A percentile compares a stretch with the other conserved stretches of the same genome.
Evolutionary conservation across 2,888 invertebrate species (phyloP).

Genomic region (Volucella bombylans): DNA sequence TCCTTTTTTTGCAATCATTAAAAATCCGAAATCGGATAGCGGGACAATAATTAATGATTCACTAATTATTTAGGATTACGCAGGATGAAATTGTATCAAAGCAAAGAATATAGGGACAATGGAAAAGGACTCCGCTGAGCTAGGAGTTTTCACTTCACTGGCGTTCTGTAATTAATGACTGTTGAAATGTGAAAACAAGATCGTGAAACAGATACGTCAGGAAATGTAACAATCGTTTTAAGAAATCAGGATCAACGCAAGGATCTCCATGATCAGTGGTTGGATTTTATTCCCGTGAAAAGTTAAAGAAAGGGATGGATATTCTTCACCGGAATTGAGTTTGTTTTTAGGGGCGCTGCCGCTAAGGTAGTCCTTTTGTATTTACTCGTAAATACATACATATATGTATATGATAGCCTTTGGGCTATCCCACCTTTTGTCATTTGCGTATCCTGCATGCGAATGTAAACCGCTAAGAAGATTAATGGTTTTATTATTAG

Average conservation of each 20-base stretch:
- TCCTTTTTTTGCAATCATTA: slow-evolving; percentile 51
- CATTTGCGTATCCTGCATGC: slow-evolving; percentile 6
- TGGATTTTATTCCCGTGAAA: slow-evolving; percentile 33
- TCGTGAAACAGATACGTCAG: slow-evolving; percentile 73
- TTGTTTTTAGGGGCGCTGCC: slow-evolving; percentile 32
- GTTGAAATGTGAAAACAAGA: slow-evolving; percentile 72
- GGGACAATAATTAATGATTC: slow-evolving; percentile 76
- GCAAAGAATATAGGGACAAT: background rate
- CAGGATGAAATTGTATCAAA: slow-evolving; percentile 69
- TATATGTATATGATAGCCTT: background rate
- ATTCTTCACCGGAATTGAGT: slow-evolving; percentile 3
- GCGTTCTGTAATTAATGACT: slow-evolving; percentile 75
- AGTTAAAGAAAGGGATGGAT: slow-evolving; percentile 14
- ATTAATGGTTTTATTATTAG: slow-evolving; percentile 77
- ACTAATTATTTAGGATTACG: slow-evolving; percentile 77
- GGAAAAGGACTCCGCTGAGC: slow-evolving; percentile 37
- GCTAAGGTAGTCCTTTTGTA: background rate
- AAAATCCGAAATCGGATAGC: slow-evolving; percentile 74
- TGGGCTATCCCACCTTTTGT: slow-evolving; percentile 16
- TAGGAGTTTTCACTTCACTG: slow-evolving; percentile 56
- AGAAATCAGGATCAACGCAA: slow-evolving; percentile 54
- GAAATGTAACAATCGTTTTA: slow-evolving; percentile 62
- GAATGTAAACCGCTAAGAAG: slow-evolving; percentile 75
- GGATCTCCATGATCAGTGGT: slow-evolving; percentile 42
- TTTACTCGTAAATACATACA: background rate